Percentiles rank a stretch among this genome's conserved stretches.
Evolutionary conservation across 1,140 invertebrate species (phyloP).

Genomic region (Bradynema listronoti): DNA sequence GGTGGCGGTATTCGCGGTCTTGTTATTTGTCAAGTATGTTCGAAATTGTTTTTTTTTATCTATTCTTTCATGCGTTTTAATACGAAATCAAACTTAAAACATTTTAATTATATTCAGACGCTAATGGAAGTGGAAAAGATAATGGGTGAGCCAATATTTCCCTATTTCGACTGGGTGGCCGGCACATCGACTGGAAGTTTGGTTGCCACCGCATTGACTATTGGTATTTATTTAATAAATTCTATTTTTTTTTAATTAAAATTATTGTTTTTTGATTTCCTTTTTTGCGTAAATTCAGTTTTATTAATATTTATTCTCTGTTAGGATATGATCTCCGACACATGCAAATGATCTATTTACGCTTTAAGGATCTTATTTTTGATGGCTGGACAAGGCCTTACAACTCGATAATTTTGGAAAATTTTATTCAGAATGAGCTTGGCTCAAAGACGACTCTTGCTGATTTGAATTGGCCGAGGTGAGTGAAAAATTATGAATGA

Average conservation of each 20-base stretch:
- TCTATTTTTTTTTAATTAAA: conserved; percentile 23
- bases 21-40: conserved; percentile 49
- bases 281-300: conserved; percentile 20
- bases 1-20: conserved; percentile 55
- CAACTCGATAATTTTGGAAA: conserved; percentile 73
- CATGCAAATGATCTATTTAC: conserved; percentile 51
- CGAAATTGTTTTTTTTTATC: conserved; percentile 2
- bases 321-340: conserved; percentile 46
- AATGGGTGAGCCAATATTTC: conserved; percentile 47
- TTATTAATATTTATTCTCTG: conserved; percentile 14
- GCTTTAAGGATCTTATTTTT: conserved; percentile 55
- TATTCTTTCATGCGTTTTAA: no score
- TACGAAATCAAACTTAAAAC: no score
- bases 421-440: conserved; percentile 76
- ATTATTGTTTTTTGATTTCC: conserved; percentile 13
- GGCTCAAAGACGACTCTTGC: conserved; percentile 78
- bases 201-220: conserved; percentile 69
- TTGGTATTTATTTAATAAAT: conserved; percentile 18
- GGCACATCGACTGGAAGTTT: conserved; percentile 95
- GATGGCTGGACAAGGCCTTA: conserved; percentile 55
- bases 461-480: conserved; percentile 75
- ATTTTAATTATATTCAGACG: no score
- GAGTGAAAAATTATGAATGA: no score
- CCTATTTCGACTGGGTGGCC: conserved; percentile 84
- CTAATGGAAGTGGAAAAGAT: conserved; percentile 44